Conservation (phyloP, 2,888 invertebrate genomes). For the Drosophila paracracens region DNA sequence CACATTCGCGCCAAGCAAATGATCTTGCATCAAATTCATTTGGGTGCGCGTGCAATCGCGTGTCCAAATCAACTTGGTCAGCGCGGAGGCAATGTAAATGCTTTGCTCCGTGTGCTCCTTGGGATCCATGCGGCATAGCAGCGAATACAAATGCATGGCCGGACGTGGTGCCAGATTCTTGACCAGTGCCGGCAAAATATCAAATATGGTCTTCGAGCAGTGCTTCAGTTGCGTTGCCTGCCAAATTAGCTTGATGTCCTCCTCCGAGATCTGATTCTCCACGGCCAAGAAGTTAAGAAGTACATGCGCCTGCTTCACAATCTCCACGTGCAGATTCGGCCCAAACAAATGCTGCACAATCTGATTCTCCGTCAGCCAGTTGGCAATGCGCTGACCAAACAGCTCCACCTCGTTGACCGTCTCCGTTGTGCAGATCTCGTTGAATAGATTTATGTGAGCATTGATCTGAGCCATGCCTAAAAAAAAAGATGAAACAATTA, state of each 20-base stretch:
- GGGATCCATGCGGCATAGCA: slow-evolving; percentile 94
- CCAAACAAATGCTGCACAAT: slow-evolving; percentile 98
- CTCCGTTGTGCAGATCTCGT: slow-evolving; percentile 95
- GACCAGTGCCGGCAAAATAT: slow-evolving; percentile 94
- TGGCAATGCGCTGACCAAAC: slow-evolving; percentile 92
- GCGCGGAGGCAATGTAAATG: slow-evolving; percentile 94
- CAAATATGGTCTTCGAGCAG: slow-evolving; percentile 96
- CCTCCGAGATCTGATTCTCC: slow-evolving; percentile 94
- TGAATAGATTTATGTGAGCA: slow-evolving; percentile 95
- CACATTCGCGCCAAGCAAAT: slow-evolving; percentile 85
- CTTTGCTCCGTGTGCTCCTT: slow-evolving; percentile 97
- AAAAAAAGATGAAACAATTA: slow-evolving; percentile 5
- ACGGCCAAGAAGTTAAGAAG: slow-evolving; percentile 96
- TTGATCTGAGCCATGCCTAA: slow-evolving; percentile 94
- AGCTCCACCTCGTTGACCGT: slow-evolving; percentile 94
- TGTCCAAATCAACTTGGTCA: slow-evolving; percentile 96
- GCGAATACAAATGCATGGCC: slow-evolving; percentile 93
- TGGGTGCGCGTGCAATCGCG: slow-evolving; percentile 87
- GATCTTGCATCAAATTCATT: slow-evolving; percentile 83
- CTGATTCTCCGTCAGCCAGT: slow-evolving; percentile 95
- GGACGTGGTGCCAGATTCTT: slow-evolving; percentile 95
- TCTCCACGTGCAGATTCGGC: slow-evolving; percentile 98
- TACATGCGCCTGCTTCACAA: slow-evolving; percentile 97
- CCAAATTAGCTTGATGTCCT: slow-evolving; percentile 97
- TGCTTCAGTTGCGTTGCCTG: slow-evolving; percentile 97